Conservation (phyloP, 2,888 invertebrate genomes). For the Gandaritis pyraliata region DNA sequence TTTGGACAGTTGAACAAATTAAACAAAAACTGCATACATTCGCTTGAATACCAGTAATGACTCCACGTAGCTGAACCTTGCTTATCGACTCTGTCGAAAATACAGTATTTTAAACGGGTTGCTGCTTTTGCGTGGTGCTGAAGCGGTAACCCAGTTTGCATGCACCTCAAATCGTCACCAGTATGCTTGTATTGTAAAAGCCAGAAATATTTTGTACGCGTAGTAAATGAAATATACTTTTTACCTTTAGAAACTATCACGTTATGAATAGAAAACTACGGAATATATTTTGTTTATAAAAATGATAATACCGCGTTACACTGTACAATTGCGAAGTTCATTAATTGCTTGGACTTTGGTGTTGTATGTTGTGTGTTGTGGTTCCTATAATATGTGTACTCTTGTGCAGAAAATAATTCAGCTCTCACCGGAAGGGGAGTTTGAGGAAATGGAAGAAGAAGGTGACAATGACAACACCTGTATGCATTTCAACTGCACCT, state of each 20-base stretch:
- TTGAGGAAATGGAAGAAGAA: constrained; percentile 69
- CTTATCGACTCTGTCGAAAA: constrained; percentile 14
- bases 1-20: background rate
- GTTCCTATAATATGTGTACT: constrained; percentile 8
- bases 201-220: constrained; percentile 6
- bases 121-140: constrained; percentile 11
- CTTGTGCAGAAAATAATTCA: constrained; percentile 63
- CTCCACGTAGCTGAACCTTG: background rate
- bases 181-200: constrained; percentile 11
- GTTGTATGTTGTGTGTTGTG: constrained; percentile 18
- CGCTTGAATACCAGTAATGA: background rate
- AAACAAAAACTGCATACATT: background rate
- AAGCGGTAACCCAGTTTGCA: constrained; percentile 18
- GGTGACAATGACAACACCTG: constrained; percentile 63
- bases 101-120: constrained; percentile 5
- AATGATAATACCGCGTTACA: constrained; percentile 23
- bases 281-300: too few species aligned
- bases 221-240: background rate
- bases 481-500: constrained; percentile 76
- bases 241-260: background rate
- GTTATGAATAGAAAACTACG: background rate
- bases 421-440: constrained; percentile 66
- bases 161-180: background rate
- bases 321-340: constrained; percentile 35
- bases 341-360: constrained; percentile 33